These are phyloP conservation scores for Mycalesis mineus DNA, from an alignment of 2,888 invertebrate species.

Conservation along the genomic window DNA sequence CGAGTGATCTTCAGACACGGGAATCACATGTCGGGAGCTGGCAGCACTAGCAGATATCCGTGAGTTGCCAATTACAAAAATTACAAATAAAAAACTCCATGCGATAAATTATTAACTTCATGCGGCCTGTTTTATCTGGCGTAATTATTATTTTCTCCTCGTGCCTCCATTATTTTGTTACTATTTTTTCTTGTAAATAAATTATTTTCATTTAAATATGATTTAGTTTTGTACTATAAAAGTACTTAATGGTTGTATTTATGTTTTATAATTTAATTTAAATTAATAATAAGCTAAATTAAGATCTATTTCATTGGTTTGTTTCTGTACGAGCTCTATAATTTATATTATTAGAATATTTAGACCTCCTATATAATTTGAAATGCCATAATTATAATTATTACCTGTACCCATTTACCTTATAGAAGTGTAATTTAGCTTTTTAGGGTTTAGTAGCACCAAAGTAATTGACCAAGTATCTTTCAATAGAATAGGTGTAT, in stretches of 20 bases:
- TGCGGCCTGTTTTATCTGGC: conserved; percentile 25
- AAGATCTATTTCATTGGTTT: background rate
- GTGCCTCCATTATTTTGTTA: background rate
- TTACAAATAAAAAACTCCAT: conserved; percentile 25
- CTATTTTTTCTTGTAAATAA: background rate
- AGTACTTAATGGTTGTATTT: background rate
- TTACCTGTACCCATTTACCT: background rate
- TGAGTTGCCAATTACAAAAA: conserved; percentile 57
- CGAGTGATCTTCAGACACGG: conserved; percentile 85
- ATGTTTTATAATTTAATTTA: background rate
- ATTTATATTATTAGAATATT: background rate
- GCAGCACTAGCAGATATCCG: conserved; percentile 83
- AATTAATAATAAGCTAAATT: background rate
- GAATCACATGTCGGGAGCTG: conserved; percentile 83
- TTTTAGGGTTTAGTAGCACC: background rate
- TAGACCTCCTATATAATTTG: background rate
- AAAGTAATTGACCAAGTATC: background rate
- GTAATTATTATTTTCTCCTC: conserved; percentile 14
- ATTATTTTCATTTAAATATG: background rate
- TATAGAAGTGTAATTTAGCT: background rate
- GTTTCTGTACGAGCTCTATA: background rate
- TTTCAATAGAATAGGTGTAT: background rate
- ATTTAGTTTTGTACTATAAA: background rate
- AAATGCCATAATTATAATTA: background rate
- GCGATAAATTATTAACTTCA: conserved; percentile 29